Evolutionary conservation across 2,888 invertebrate genomes (phyloP).

Genomic region (Lepidochrysops patricia): DNA sequence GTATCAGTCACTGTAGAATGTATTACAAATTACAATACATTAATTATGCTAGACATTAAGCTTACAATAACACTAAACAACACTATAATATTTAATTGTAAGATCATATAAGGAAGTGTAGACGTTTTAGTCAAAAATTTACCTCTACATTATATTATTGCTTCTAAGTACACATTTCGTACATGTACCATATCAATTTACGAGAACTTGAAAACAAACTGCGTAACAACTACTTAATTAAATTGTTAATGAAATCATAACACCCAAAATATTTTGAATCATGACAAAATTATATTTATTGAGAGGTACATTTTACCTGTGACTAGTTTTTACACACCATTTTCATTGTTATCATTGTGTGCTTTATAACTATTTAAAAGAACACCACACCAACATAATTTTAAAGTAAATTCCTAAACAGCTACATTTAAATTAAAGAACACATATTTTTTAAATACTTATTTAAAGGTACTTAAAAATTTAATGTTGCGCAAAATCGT

Average conservation of each 20-base stretch:
- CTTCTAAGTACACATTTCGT: constrained; percentile 4
- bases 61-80: constrained; percentile 12
- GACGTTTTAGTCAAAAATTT: constrained; percentile 8
- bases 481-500: constrained; percentile 72
- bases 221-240: background rate
- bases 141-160: constrained; percentile 4
- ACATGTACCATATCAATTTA: constrained; percentile 11
- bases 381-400: constrained; percentile 73
- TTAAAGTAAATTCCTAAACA: constrained; percentile 60
- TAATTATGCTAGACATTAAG: constrained; percentile 9
- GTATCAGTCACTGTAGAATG: constrained; percentile 11
- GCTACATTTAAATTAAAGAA: constrained; percentile 68
- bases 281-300: constrained; percentile 22
- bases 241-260: constrained; percentile 13
- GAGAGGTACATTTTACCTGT: constrained; percentile 56
- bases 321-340: constrained; percentile 65
- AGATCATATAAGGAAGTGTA: constrained; percentile 13
- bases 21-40: constrained; percentile 9
- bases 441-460: constrained; percentile 65
- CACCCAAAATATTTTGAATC: constrained; percentile 26
- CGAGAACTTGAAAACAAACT: constrained; percentile 11
- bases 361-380: constrained; percentile 55
- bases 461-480: constrained; percentile 53
- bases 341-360: constrained; percentile 45
- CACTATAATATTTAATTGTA: constrained; percentile 12